Conservation (phyloP, 2,888 invertebrate species). For the Epistrophe grossulariae region DNA sequence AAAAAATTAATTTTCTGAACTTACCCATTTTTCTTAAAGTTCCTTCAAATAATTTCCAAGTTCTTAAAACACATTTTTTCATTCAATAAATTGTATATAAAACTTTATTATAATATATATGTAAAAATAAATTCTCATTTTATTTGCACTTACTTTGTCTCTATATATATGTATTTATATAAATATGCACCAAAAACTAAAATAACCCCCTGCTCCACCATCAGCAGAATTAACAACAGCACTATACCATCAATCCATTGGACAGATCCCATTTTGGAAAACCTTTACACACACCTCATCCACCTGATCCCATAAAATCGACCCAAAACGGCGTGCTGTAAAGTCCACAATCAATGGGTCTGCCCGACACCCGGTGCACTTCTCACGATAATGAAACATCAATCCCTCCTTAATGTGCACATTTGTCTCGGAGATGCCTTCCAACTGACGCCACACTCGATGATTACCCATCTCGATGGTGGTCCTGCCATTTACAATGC, state of each 20-base stretch:
- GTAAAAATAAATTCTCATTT: slow-evolving; percentile 21
- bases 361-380: slow-evolving; percentile 81
- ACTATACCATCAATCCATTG: slow-evolving; percentile 60
- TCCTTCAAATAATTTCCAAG: background rate
- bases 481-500: slow-evolving; percentile 91
- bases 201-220: background rate
- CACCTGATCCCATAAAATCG: slow-evolving; percentile 81
- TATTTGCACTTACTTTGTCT: background rate
- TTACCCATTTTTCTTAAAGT: too few species aligned
- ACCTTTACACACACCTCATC: slow-evolving; percentile 80
- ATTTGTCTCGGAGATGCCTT: slow-evolving; percentile 79
- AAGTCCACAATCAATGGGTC: slow-evolving; percentile 80
- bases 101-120: background rate
- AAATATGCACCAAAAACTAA: background rate
- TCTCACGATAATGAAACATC: slow-evolving; percentile 82
- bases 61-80: background rate
- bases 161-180: background rate
- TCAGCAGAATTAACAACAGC: background rate
- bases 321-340: slow-evolving; percentile 82
- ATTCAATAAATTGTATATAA: background rate
- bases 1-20: background rate
- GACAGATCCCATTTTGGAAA: slow-evolving; percentile 81
- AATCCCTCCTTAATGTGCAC: slow-evolving; percentile 81
- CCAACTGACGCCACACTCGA: slow-evolving; percentile 86
- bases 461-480: slow-evolving; percentile 96